phyloP scores from a whole-genome alignment of 37 sponge, comb jelly and placozoan genomes.

The Axinella damicornis region DNA sequence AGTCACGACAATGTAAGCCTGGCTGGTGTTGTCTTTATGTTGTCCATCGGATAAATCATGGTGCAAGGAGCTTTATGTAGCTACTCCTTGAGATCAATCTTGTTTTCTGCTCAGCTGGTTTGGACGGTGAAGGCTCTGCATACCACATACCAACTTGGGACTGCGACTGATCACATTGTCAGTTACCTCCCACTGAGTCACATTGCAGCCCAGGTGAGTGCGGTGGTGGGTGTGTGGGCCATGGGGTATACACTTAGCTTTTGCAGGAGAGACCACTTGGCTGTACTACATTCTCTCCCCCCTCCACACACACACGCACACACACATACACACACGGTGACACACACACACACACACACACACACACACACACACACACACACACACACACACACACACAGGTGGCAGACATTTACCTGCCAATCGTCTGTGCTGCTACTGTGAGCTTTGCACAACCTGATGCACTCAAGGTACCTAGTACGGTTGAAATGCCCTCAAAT shows the following conservation, averaged over 20 bases:
- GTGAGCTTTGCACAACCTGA: conserved; percentile 89
- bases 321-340: no score
- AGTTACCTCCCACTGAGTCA: conserved; percentile 84
- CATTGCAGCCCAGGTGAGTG: conserved; percentile 67
- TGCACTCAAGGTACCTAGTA: conserved; percentile 80
- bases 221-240: background rate
- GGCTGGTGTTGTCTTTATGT: no score
- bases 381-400: conserved; percentile 12
- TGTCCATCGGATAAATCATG: no score
- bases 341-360: no score
- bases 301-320: background rate
- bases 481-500: no score
- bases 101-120: conserved; percentile 60
- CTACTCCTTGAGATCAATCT: no score
- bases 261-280: no score
- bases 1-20: conserved; percentile 89
- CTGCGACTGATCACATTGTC: conserved; percentile 34
- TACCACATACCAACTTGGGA: background rate
- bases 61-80: no score
- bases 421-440: conserved; percentile 32
- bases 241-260: no score
- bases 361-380: background rate
- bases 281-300: no score
- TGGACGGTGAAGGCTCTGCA: conserved; percentile 51
- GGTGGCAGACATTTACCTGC: conserved; percentile 73